Evolutionary conservation across 92 coral and sea anemone genomes (phyloP), one percentile per base, ranked within the genome.

Genomic region (Porites lobata): DNA sequence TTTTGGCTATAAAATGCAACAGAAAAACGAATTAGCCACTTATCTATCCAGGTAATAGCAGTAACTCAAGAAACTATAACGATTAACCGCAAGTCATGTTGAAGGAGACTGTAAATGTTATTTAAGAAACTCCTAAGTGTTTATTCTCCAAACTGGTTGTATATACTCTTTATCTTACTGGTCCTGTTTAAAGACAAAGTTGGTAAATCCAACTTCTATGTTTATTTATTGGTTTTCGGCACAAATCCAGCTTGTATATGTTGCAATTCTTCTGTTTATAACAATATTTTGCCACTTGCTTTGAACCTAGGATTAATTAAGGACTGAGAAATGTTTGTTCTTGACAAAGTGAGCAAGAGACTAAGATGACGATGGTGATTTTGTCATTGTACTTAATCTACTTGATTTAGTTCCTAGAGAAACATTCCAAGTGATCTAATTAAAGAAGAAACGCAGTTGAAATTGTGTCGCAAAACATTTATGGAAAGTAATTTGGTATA

Each of bases 141-240:
- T 51, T 8, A n/a, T 57, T 53, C 38, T 75, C 13, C 24, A 52
- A 53, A 75, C n/a, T 51, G 62, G 32, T 52, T 52, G 7, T 52
- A 19, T 75, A 9, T 51, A 53, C 22, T 75, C 21, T 29, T 53
- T 52, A 53, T 38, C n/a, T 75, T 52, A 52, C 54, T 75, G 11
- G 8, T 51, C 22, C 54, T 13, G 9, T 47, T 51, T 14, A 19
- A 17, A 57, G 32, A 22, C 52, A 52, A 50, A 50, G 78, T 52
- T 10, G 24, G 54, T 19, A 38, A 26, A 50, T 5, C 3, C 19
- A n/a, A 11, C 38, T 8, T 24, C 61, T 75, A 19, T 52, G 63
- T 75, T 75, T 47, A 51, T 75, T 73, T 75, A 57, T 75, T 75
- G 64, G 43, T 53, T 20, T 75, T 56, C 65, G 10, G 63, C 53